Base-by-base conservation (phyloP, 2,888 invertebrate genomes). In the Epirrhoe tristata region DNA sequence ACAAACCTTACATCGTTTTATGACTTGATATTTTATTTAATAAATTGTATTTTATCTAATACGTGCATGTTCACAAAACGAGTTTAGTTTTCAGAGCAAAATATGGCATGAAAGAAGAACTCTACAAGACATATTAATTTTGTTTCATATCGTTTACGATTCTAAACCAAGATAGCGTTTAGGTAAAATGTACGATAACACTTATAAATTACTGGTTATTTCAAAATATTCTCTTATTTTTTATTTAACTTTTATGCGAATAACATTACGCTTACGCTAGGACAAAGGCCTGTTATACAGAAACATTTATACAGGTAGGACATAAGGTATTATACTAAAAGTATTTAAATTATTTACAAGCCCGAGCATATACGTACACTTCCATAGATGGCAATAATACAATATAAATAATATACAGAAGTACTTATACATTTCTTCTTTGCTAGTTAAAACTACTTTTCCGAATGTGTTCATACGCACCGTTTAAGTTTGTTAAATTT, bases 301-400 rank as follows among this genome's bases (percentile, higher is more conserved):
- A 46, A 43, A 56, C 0, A 6, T 14, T 6, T 24, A 2, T 24
- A 56, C 56, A 43, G n/a, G 7, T n/a, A n/a, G n/a, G n/a, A n/a
- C n/a, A n/a, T n/a, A n/a, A n/a, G n/a, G n/a, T n/a, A n/a, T n/a
- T n/a, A n/a, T n/a, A n/a, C n/a, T n/a, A n/a, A n/a, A n/a, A n/a
- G n/a, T 31, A 24, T 24, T 24, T 46, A 31, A 32, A 48, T 48
- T 54, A 54, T 61, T 61, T 61, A 61, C 54, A 61, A 48, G 46
- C 34, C 32, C 14, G 17, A 51, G 12, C 7, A 36, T 12, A 12
- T 0, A 43, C 34, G n/a, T n/a, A n/a, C 5, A 34, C 39, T 43
- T 43, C 16, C 6, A 48, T 7, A 1, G 7, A 16, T 48, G 16
- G 1, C 52, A 31, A 52, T 52, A 31, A 31, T 46, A 31, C 31